A percentile compares a stretch with the other conserved stretches of the same genome.
Conservation (phyloP, 1,140 invertebrate species). For the Grapholita molesta region DNA sequence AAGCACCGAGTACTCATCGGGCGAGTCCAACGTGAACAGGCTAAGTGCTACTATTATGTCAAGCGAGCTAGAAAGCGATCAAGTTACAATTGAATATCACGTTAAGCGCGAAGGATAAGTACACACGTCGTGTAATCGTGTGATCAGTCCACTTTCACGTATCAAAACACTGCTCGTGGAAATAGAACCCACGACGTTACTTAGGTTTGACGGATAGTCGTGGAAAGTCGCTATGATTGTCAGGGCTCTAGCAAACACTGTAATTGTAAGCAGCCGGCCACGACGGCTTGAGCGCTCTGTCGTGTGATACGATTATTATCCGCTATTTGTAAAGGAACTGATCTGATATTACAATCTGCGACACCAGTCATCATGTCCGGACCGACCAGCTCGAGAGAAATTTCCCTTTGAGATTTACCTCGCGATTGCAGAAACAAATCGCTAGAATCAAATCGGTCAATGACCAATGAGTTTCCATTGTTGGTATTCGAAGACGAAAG, state of each 20-base stretch:
- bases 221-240: constrained; percentile 40
- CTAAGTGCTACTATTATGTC: not conserved
- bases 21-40: not conserved
- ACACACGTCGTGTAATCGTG: constrained; percentile 41
- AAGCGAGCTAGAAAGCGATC: constrained; percentile 41
- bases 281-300: constrained; percentile 8
- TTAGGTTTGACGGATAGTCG: constrained; percentile 30
- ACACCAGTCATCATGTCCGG: not conserved
- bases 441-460: constrained; percentile 5
- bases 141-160: constrained; percentile 48
- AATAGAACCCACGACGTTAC: not conserved
- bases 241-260: constrained; percentile 29
- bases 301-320: constrained; percentile 17
- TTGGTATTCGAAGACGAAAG: constrained; percentile 15
- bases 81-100: constrained; percentile 53
- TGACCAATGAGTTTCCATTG: constrained; percentile 12
- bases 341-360: constrained; percentile 2
- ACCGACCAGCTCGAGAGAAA: not conserved
- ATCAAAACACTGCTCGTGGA: constrained; percentile 17
- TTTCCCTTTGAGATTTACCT: not conserved
- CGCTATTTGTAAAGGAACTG: constrained; percentile 13
- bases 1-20: not conserved
- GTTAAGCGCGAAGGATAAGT: constrained; percentile 42
- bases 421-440: not conserved
- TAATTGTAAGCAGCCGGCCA: constrained; percentile 33